These are phyloP conservation scores for Drosophila kepulauana DNA, from an alignment of 1,140 invertebrate genomes.

Conservation along the genomic window DNA sequence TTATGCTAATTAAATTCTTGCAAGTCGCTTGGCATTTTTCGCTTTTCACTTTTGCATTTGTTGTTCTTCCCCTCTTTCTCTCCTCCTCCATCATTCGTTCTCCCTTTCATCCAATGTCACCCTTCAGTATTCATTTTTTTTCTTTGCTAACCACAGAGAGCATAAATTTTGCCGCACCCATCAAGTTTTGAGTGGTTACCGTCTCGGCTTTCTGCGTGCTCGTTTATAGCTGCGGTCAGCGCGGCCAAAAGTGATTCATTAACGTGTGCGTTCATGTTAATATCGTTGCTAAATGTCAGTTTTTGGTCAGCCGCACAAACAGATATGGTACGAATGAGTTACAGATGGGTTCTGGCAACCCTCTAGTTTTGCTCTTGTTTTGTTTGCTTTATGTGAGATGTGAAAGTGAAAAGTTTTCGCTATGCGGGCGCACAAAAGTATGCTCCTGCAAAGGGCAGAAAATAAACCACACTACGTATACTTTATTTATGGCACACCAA, in stretches of 20 bases:
- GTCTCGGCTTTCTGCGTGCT: background rate
- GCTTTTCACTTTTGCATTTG: slow-evolving; percentile 41
- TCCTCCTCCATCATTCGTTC: too few relatives aligned
- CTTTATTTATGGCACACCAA: slow-evolving; percentile 39
- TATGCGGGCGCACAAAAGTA: slow-evolving; percentile 35
- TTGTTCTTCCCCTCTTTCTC: background rate
- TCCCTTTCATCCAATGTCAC: background rate
- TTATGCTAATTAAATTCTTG: slow-evolving; percentile 67
- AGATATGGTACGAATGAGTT: slow-evolving; percentile 33
- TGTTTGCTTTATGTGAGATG: slow-evolving; percentile 32
- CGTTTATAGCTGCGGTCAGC: slow-evolving; percentile 47
- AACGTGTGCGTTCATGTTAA: slow-evolving; percentile 59
- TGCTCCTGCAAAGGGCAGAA: slow-evolving; percentile 5
- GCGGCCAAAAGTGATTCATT: slow-evolving; percentile 54
- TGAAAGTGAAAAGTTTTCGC: slow-evolving; percentile 45
- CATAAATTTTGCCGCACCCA: slow-evolving; percentile 45
- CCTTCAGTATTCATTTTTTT: slow-evolving; percentile 9
- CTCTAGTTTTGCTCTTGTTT: slow-evolving; percentile 1
- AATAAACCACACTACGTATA: slow-evolving; percentile 31
- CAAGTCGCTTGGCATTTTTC: slow-evolving; percentile 53
- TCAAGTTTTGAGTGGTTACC: slow-evolving; percentile 48
- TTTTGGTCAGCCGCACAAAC: slow-evolving; percentile 46
- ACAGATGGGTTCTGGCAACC: background rate
- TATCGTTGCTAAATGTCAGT: slow-evolving; percentile 58
- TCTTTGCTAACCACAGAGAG: slow-evolving; percentile 37